Evolutionary conservation across 2,113 vertebrate genomes (phyloP), one percentile per base, ranked within the genome.

Genomic region (Muntiacus muntjak): DNA sequence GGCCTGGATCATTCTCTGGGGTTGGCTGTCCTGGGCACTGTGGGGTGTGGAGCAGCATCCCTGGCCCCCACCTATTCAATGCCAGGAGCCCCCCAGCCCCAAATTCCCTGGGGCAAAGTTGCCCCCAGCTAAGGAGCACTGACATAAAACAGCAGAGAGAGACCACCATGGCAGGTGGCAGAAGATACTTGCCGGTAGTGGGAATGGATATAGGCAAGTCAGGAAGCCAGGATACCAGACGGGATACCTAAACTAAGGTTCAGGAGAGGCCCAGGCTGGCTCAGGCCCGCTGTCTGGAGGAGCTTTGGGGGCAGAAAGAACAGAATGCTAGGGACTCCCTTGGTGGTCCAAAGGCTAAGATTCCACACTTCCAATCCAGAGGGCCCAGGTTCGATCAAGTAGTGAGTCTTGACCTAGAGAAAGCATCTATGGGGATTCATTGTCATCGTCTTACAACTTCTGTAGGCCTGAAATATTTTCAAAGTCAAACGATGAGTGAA

Each of bases 251-350:
- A 5, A 28, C 28, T 9, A 7, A 67, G 57, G 57, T 30, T 55
- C 23, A 2, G 54, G 76, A 50, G 25, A 26, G 14, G 64, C 19
- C 6, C 30, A 19, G 90, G 79, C 81, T 30, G 23, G 71, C 71
- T 40, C 21, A 28, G 87, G 52, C 19, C 67, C 0, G 0, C n/a
- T 0, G 30, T n/a, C 0, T 0, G 33, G 50, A 55, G 47, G 67
- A 33, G 36, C 19, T 40, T 81, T n/a, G 45, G 26, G 13, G 19
- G 43, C 60, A n/a, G n/a, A 52, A 74, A 74, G 43, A 93, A 45
- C 26, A 33, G 33, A 52, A 71, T 19, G 7, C 16, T 30, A 50
- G 28, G 78, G 28, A 79, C 47, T 81, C 33, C 47, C 47, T 9
- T 33, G 78, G 78, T 81, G 47, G 47, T 21, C 78, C 78, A 81